These are phyloP conservation scores for Andricus curvator DNA, from an alignment of 2,888 invertebrate species.

Conservation along the genomic window DNA sequence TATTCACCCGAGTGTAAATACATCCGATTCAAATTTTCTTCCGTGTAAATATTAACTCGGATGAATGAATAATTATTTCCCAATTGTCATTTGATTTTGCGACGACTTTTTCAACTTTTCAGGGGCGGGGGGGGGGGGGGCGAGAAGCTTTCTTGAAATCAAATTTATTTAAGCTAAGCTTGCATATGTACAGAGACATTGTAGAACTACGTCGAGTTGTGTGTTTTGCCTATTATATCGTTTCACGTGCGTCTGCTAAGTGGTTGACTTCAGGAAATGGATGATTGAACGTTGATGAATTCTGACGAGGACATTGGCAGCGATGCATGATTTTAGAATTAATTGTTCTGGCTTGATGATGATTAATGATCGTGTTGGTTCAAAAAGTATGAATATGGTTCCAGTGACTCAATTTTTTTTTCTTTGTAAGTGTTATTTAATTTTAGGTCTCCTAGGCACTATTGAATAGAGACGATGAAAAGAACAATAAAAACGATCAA, in stretches of 20 bases:
- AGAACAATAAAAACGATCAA: background rate
- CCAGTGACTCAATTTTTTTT: background rate
- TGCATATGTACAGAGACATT: background rate
- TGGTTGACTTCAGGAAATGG: slow-evolving; percentile 34
- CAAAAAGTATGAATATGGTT: background rate
- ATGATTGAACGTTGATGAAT: slow-evolving; percentile 34
- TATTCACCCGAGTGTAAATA: slow-evolving; percentile 36
- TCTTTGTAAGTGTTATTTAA: background rate
- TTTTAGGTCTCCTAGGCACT: background rate
- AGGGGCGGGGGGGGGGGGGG: background rate
- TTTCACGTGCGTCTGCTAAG: slow-evolving; percentile 21
- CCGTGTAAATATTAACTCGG: slow-evolving; percentile 5
- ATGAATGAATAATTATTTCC: background rate
- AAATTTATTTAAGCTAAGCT: slow-evolving; percentile 9
- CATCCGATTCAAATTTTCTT: background rate
- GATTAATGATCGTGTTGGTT: background rate
- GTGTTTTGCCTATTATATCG: slow-evolving; percentile 27
- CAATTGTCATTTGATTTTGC: background rate
- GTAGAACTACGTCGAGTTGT: slow-evolving; percentile 5
- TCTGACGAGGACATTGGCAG: slow-evolving; percentile 7
- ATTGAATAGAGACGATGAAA: background rate
- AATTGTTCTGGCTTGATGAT: slow-evolving; percentile 11
- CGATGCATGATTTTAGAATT: slow-evolving; percentile 13
- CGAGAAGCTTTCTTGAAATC: background rate
- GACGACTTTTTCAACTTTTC: slow-evolving; percentile 16